Evolutionary conservation across 2,888 invertebrate genomes (phyloP).

Genomic region (Drosophila infuscata): DNA sequence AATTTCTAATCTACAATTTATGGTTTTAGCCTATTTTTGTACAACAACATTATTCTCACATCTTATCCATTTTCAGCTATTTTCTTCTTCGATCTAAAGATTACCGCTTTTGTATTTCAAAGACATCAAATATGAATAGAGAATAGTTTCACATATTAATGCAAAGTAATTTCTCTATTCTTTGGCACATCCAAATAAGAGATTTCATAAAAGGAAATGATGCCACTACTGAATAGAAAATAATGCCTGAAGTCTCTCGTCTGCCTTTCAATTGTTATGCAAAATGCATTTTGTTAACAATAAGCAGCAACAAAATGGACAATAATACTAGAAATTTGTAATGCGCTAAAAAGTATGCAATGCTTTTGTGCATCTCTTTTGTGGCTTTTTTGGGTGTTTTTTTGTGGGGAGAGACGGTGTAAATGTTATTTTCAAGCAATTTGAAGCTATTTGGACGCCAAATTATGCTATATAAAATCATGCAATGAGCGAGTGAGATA

Average conservation of each 20-base stretch:
- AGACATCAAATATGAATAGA: neutral
- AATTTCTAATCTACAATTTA: neutral
- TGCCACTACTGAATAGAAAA: constrained; percentile 6
- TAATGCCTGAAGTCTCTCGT: neutral
- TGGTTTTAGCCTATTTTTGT: too few relatives aligned
- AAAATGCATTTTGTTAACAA: constrained; percentile 9
- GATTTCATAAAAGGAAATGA: neutral
- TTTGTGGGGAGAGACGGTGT: constrained; percentile 3
- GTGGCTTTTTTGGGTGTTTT: neutral
- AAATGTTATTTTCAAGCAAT: constrained; percentile 68
- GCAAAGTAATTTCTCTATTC: neutral
- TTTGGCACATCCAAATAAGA: constrained; percentile 1
- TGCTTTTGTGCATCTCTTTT: constrained; percentile 7
- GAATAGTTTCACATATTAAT: neutral
- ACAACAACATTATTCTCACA: neutral
- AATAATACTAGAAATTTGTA: neutral
- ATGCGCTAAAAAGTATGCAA: constrained; percentile 17
- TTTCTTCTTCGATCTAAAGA: neutral
- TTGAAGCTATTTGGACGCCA: constrained; percentile 65
- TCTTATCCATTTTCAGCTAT: neutral
- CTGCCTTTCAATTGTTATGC: constrained; percentile 10
- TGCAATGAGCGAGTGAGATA: constrained; percentile 23
- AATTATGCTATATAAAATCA: constrained; percentile 70
- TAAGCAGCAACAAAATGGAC: constrained; percentile 2
- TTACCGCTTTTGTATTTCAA: neutral